Evolutionary conservation across 2,113 vertebrate species (phyloP).

Genomic region (Gopherus flavomarginatus): DNA sequence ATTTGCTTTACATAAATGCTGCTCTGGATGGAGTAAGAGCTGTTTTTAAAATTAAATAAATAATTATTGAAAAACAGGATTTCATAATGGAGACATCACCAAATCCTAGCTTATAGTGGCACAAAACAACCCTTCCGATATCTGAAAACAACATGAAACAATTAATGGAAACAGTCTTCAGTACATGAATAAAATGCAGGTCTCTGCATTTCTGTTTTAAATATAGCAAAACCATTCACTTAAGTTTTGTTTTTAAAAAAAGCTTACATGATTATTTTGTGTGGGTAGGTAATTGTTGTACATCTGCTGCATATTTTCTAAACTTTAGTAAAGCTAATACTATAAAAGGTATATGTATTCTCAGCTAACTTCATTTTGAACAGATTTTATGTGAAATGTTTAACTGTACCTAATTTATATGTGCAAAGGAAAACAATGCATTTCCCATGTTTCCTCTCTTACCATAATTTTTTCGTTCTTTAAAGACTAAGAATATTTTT

Average conservation of each 20-base stretch:
- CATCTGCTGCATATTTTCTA: slow-evolving; percentile 24
- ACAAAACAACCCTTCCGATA: not conserved
- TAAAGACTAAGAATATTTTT: not conserved
- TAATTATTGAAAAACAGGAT: not conserved
- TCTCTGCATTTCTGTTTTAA: not conserved
- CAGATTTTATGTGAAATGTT: slow-evolving; percentile 48
- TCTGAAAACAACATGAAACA: not conserved
- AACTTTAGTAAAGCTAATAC: not conserved
- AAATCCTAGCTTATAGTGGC: not conserved
- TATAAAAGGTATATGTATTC: slow-evolving; percentile 17
- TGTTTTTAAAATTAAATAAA: not conserved
- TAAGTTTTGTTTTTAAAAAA: not conserved
- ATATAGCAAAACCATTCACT: not conserved
- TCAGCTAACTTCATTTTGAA: slow-evolving; percentile 42
- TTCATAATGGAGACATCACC: not conserved
- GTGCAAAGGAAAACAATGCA: slow-evolving; percentile 19
- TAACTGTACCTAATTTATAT: slow-evolving; percentile 30
- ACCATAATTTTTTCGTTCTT: not conserved
- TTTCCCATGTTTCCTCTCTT: not conserved
- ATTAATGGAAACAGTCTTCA: not conserved
- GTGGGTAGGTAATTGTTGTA: not conserved
- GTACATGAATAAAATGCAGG: not conserved
- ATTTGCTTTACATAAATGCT: not conserved
- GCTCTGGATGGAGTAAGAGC: not conserved
- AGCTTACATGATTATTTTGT: slow-evolving; percentile 3